Evolutionary conservation across 2,888 invertebrate genomes (phyloP), one percentile per base, ranked within the genome.

Genomic region (Tachystola acroxantha): DNA sequence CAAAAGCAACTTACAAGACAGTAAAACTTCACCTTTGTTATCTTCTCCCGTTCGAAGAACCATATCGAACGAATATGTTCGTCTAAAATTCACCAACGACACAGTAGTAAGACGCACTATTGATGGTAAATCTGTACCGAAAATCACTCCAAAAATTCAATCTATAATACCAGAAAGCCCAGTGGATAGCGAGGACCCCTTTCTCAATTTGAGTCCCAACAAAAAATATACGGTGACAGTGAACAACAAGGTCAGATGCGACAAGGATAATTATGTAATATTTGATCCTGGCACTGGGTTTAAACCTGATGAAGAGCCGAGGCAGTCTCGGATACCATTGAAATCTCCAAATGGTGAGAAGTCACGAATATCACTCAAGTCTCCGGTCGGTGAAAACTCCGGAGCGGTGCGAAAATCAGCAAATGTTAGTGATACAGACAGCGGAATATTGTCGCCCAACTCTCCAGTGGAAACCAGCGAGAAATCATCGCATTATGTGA

Each of bases 371-470:
- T 73, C 74, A 14, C 45, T 75, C 9, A 81, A 69, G 50, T 78
- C 81, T 10, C 79, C 81, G 1, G 48, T 55, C 10, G 74, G 73
- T 28, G 82, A 82, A 54, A 70, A 56, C 33, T 68, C 74, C 7
- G 57, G 66, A 37, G 49, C 58, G 12, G 59, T 62, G 36, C 65
- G 75, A 38, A 80, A 78, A 55, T 75, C 76, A 22, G 78, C 78
- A 31, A 85, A 75, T 53, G 78, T 89, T 47, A 91, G 91, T 69
- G 91, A 91, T 71, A 89, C 90, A 7, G 91, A 91, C 58, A 91
- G 91, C 63, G 91, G 91, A 3, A 90, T 91, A 53, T 64, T 91
- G 30, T 90, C 90, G 48, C 90, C 90, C 0, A 89, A 89, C 49
- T 90, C 91, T 13, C 90, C 90, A 0, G 85, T 89, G 36, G 90